Evolutionary conservation across 1,140 invertebrate species (phyloP).

Genomic region (Temnothorax nylanderi): DNA sequence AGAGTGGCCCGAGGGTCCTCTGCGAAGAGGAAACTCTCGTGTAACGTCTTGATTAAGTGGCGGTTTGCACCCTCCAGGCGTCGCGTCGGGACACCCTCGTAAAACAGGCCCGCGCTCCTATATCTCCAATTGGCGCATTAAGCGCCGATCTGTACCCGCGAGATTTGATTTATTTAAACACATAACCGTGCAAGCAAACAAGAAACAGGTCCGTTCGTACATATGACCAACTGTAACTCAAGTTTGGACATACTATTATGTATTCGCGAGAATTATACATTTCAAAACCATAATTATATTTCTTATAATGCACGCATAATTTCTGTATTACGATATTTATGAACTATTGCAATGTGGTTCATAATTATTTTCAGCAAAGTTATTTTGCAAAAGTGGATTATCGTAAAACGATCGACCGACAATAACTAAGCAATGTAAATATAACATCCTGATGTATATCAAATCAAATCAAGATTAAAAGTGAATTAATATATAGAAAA

Average conservation of each 20-base stretch:
- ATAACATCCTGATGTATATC: not conserved
- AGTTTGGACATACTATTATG: not conserved
- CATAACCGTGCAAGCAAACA: constrained; percentile 9
- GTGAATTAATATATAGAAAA: not conserved
- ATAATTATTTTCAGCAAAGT: not conserved
- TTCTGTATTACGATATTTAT: not conserved
- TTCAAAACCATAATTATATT: not conserved
- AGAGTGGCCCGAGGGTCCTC: constrained; percentile 70
- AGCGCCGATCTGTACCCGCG: constrained; percentile 43
- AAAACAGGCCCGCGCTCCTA: constrained; percentile 64
- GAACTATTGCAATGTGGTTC: not conserved
- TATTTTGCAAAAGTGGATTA: not conserved
- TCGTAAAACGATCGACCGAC: not conserved
- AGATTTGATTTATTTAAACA: constrained; percentile 55
- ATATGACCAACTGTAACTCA: not conserved
- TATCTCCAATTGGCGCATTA: constrained; percentile 72
- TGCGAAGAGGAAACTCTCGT: constrained; percentile 68
- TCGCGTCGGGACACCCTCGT: constrained; percentile 66
- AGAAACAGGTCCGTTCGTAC: not conserved
- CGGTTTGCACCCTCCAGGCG: constrained; percentile 74
- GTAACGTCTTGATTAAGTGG: constrained; percentile 80
- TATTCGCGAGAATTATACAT: constrained; percentile 1
- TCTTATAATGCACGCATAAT: not conserved
- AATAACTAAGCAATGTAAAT: not conserved
- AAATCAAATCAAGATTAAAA: not conserved